Conservation (phyloP, 2,888 invertebrate genomes). For the Tenthredo livida region DNA sequence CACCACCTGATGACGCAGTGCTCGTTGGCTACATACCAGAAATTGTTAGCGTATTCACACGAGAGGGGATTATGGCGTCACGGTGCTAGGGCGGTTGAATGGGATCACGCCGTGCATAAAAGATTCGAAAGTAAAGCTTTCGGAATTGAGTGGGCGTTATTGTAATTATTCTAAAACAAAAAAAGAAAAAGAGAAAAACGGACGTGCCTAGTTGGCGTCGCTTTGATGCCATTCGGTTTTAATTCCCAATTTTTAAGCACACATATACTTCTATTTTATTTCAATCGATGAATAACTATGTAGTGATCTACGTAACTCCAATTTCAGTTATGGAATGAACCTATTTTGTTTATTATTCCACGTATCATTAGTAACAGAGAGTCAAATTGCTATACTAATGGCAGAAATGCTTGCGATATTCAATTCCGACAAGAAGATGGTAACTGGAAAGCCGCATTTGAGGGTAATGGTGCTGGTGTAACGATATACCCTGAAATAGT, state of each 20-base stretch:
- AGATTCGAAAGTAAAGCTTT: conserved; percentile 29
- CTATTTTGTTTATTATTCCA: not conserved
- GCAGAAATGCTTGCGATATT: not conserved
- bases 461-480: not conserved
- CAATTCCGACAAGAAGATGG: conserved; percentile 10
- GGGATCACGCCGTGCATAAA: conserved; percentile 39
- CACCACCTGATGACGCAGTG: conserved; percentile 11
- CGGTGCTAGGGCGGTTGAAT: conserved; percentile 10
- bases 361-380: not conserved
- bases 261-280: not conserved
- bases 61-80: conserved; percentile 25
- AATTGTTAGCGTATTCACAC: conserved; percentile 28
- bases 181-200: not conserved
- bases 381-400: not conserved
- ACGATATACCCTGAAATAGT: not conserved
- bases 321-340: not conserved
- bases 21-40: not conserved
- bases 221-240: not conserved
- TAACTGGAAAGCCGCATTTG: not conserved
- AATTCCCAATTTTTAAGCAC: not conserved
- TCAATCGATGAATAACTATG: not conserved
- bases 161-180: conserved; percentile 19
- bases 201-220: not conserved
- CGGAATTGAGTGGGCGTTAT: conserved; percentile 31
- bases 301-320: not conserved